A percentile compares a stretch with the other conserved stretches of the same genome.
phyloP scores from a whole-genome alignment of 2,797 vertebrate genomes.

The Gymnothorax javanicus region DNA sequence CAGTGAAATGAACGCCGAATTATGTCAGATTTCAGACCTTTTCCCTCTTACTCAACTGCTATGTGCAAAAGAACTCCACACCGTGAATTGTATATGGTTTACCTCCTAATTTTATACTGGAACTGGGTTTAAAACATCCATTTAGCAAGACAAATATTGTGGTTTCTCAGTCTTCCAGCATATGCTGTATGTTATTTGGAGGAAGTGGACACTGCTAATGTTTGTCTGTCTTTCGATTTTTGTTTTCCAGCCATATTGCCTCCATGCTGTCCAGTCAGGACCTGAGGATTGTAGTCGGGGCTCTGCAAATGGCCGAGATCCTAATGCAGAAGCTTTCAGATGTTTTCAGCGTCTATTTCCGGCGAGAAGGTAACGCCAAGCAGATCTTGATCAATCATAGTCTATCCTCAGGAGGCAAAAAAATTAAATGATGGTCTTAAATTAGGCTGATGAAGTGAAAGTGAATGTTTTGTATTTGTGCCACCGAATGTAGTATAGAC shows the following conservation, averaged over 20 bases:
- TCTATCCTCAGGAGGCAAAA: neutral
- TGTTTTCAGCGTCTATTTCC: slow-evolving; percentile 98
- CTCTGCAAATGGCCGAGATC: slow-evolving; percentile 98
- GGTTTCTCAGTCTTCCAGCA: neutral
- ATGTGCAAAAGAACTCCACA: neutral
- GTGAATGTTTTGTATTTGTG: neutral
- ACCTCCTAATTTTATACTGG: neutral
- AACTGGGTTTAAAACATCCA: neutral
- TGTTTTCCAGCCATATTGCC: slow-evolving; percentile 91
- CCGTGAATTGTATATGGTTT: neutral
- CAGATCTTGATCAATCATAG: neutral
- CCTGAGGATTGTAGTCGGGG: slow-evolving; percentile 99
- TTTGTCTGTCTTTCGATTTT: slow-evolving; percentile 1
- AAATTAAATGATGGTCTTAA: neutral
- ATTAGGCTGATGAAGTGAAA: neutral
- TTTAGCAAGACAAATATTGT: neutral
- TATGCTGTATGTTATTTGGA: neutral
- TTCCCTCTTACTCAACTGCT: neutral
- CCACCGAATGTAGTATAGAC: neutral
- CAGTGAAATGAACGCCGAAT: neutral
- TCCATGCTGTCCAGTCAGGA: slow-evolving; percentile 99
- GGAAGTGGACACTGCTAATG: neutral
- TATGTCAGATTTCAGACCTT: neutral
- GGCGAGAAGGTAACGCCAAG: slow-evolving; percentile 91
- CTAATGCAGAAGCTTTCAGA: slow-evolving; percentile 99